Conservation (phyloP, 2,113 vertebrate genomes). For the Pterophyllum scalare region DNA sequence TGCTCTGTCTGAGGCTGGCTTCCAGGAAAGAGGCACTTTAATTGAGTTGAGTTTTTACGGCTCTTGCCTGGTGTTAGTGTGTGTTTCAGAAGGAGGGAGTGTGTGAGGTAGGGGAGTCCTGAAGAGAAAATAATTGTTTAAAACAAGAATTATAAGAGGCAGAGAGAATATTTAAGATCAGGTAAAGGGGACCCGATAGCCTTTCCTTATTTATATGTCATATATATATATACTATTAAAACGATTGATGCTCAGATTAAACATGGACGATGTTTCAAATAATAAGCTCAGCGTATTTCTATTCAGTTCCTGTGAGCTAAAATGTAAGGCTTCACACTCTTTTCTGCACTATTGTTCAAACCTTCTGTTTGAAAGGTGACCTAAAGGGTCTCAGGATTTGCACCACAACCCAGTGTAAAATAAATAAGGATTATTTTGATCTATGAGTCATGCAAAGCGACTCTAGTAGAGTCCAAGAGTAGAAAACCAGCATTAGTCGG, state of each 20-base stretch:
- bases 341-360: not conserved
- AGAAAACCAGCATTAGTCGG: not conserved
- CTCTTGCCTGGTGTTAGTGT: slow-evolving; percentile 73
- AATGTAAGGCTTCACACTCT: not conserved
- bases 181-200: not conserved
- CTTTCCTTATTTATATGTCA: not conserved
- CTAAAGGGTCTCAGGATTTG: not conserved
- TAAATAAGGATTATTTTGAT: not conserved
- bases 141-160: not conserved
- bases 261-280: not conserved
- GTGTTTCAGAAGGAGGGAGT: slow-evolving; percentile 53
- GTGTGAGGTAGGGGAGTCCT: slow-evolving; percentile 19
- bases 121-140: slow-evolving; percentile 4
- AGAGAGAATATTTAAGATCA: not conserved
- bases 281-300: not conserved
- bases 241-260: not conserved
- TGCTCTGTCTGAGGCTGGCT: slow-evolving; percentile 81
- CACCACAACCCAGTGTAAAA: not conserved
- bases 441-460: not conserved
- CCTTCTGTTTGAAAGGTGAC: not conserved
- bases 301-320: not conserved
- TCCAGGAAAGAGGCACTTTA: slow-evolving; percentile 87
- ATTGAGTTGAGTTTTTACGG: slow-evolving; percentile 86
- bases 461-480: not conserved
- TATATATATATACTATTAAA: not conserved